Base-by-base conservation (phyloP, 2,113 vertebrate species). In the Pimephales promelas region DNA sequence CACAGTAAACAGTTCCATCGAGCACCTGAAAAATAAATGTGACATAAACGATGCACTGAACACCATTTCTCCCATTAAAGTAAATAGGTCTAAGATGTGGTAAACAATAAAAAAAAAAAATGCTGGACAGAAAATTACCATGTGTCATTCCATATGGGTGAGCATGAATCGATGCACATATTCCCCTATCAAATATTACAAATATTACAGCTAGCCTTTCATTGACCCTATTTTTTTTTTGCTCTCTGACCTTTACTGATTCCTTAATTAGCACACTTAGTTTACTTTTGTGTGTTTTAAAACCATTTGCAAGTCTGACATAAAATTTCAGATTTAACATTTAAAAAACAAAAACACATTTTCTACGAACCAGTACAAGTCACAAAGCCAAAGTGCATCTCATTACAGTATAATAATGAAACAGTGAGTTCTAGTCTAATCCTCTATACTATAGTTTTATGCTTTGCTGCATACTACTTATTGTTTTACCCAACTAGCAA, bases 401-500 rank as follows among this genome's bases (percentile, higher is more conserved):
- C 83, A 81, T 73, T 49, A 43, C 54, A 73, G n/a, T 26, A 13
- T 24, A 56, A 78, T 83, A 88, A 86, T 84, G 26, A 86, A 84
- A 86, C 36, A 79, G 61, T 82, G 83, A 84, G 83, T 85, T 86
- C 79, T 61, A 72, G 76, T 49, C 72, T 64, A 56, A 76, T 83
- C 64, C 14, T 79, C 47, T 56, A n/a, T n/a, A n/a, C n/a, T n/a
- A n/a, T n/a, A n/a, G n/a, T n/a, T n/a, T 52, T 83, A 84, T 85
- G 72, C 47, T 64, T 66, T 78, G 59, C 68, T 88, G 40, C 62
- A 87, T 64, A 57, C 83, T 84, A 91, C 45, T 43, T 45, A 73
- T 86, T 82, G 81, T 77, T 88, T 84, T 82, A 81, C 71, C 79
- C 78, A 86, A 76, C 85, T 87, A 80, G 85, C 77, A 85, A 84